Conservation (phyloP, 2,113 vertebrate species). For the Pantherophis guttatus region DNA sequence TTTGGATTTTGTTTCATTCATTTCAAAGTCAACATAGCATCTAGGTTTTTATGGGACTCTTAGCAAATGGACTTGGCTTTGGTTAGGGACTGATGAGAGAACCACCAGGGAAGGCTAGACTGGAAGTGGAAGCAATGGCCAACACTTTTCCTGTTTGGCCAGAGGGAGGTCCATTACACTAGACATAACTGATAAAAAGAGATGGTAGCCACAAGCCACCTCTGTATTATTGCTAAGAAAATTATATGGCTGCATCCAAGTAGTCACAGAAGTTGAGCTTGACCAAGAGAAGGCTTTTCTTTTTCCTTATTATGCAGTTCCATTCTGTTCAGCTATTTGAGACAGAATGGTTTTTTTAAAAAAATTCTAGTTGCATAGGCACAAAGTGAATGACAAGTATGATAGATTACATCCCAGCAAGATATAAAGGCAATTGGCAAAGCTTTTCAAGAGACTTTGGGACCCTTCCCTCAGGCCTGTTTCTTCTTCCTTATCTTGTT, state of each 20-base stretch:
- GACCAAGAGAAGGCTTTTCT: not conserved
- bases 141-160: not conserved
- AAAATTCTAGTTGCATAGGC: not conserved
- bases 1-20: not conserved
- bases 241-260: not conserved
- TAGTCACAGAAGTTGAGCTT: not conserved
- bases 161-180: not conserved
- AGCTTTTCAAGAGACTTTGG: not conserved
- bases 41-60: not conserved
- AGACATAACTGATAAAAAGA: not conserved
- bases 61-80: not conserved
- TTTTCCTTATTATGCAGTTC: not conserved
- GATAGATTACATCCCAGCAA: not conserved
- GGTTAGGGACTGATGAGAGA: not conserved
- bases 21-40: not conserved
- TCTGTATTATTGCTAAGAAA: not conserved
- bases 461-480: not conserved
- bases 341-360: not conserved
- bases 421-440: not conserved
- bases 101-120: not conserved
- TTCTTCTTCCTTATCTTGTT: constrained; percentile 27
- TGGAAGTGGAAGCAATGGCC: not conserved
- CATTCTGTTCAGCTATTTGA: not conserved
- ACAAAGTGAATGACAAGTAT: not conserved
- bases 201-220: not conserved